Evolutionary conservation across 2,888 invertebrate species (phyloP).

Genomic region (Amphipyra tragopoginis): DNA sequence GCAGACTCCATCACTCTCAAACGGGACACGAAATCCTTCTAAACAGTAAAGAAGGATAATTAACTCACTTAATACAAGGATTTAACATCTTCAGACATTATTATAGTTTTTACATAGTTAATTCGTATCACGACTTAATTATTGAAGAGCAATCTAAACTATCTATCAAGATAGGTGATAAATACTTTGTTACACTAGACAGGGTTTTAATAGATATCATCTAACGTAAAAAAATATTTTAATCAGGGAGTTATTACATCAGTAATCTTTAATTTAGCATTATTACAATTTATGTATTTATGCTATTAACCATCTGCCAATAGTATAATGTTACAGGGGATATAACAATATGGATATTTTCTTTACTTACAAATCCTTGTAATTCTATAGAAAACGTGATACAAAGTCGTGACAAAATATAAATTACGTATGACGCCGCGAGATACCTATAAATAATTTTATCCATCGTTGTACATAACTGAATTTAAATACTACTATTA

Average conservation of each 20-base stretch:
- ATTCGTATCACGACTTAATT: conserved; percentile 52
- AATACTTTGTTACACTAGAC: conserved; percentile 52
- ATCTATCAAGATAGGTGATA: conserved; percentile 42
- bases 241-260: conserved; percentile 47
- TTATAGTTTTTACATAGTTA: conserved; percentile 54
- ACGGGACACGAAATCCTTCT: conserved; percentile 66
- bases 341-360: conserved; percentile 33
- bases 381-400: conserved; percentile 42
- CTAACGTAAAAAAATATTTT: conserved; percentile 55
- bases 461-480: conserved; percentile 45
- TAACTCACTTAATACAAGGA: conserved; percentile 57
- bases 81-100: conserved; percentile 50
- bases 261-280: conserved; percentile 54
- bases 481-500: conserved; percentile 48
- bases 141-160: conserved; percentile 42
- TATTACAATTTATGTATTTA: conserved; percentile 48
- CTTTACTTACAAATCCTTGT: conserved; percentile 44
- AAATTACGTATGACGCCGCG: conserved; percentile 48
- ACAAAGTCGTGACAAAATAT: conserved; percentile 48
- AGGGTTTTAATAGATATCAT: conserved; percentile 45
- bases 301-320: conserved; percentile 56
- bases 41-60: conserved; percentile 66
- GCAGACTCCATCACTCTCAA: conserved; percentile 66
- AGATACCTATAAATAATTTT: conserved; percentile 34
- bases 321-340: conserved; percentile 46